Percentiles rank a stretch among this genome's conserved stretches.
These are phyloP conservation scores for Danio kyathit DNA, from an alignment of 2,797 vertebrate genomes.

Conservation along the genomic window DNA sequence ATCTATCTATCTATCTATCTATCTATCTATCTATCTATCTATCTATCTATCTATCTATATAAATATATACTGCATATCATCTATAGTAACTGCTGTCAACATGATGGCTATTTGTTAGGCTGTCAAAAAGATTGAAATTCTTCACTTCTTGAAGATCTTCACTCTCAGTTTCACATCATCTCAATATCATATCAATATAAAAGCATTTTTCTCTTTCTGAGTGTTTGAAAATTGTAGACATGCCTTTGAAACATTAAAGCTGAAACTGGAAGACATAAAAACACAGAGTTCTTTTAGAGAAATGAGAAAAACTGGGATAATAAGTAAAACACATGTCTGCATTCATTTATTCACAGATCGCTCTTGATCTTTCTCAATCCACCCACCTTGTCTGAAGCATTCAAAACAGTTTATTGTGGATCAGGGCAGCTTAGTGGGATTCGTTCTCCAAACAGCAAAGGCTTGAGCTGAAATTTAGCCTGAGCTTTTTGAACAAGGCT, in stretches of 20 bases:
- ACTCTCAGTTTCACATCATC: conserved; percentile 8
- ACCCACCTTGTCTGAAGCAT: conserved; percentile 55
- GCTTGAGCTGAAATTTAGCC: conserved; percentile 31
- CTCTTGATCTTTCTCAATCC: conserved; percentile 68
- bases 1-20: too few species aligned
- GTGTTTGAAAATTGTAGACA: conserved; percentile 19
- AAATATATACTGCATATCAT: too few species aligned
- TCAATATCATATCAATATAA: conserved; percentile 30
- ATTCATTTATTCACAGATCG: conserved; percentile 61
- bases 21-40: too few species aligned
- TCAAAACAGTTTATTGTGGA: conserved; percentile 61
- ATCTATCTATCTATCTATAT: too few species aligned
- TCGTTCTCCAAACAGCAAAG: conserved; percentile 37
- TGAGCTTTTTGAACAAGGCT: conserved; percentile 8
- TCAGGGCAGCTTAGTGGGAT: conserved; percentile 58
- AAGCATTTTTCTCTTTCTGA: background rate
- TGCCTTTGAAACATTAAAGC: conserved; percentile 21
- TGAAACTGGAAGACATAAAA: conserved; percentile 57
- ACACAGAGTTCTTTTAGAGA: conserved; percentile 68
- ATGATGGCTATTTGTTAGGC: conserved; percentile 14
- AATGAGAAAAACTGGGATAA: background rate
- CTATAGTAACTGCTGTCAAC: background rate
- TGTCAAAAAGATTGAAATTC: conserved; percentile 32
- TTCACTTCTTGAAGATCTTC: conserved; percentile 14
- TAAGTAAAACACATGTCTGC: conserved; percentile 63